phyloP scores from a whole-genome alignment of 2,888 invertebrate species.

The Chorisops tibialis region DNA sequence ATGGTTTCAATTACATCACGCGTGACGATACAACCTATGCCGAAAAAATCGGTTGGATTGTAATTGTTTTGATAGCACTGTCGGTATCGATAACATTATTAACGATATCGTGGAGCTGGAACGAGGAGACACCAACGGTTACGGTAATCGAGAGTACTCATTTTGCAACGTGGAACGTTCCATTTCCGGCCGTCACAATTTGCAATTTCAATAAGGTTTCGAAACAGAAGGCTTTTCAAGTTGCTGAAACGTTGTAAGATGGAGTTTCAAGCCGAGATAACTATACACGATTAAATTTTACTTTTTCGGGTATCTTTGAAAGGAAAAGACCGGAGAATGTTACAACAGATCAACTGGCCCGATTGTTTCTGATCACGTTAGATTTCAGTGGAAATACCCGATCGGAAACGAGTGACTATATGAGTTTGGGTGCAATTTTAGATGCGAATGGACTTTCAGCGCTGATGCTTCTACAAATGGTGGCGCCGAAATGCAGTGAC shows the following conservation, averaged over 20 bases:
- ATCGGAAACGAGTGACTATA: constrained; percentile 30
- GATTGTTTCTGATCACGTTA: constrained; percentile 37
- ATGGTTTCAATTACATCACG: constrained; percentile 68
- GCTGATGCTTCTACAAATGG: constrained; percentile 35
- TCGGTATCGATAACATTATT: constrained; percentile 58
- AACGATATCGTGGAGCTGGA: constrained; percentile 59
- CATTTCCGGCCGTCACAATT: constrained; percentile 59
- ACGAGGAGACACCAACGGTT: constrained; percentile 59
- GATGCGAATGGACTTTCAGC: constrained; percentile 38
- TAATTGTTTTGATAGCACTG: constrained; percentile 57
- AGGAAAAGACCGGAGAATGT: constrained; percentile 47
- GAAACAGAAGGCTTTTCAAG: constrained; percentile 43
- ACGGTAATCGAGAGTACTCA: constrained; percentile 59
- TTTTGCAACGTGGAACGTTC: constrained; percentile 58
- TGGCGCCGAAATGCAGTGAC: constrained; percentile 56
- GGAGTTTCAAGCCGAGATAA: too few relatives aligned
- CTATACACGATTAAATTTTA: too few relatives aligned
- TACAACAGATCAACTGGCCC: constrained; percentile 23
- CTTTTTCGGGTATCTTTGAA: constrained; percentile 50
- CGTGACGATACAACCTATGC: constrained; percentile 56
- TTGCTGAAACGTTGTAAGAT: constrained; percentile 53
- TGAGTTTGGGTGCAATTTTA: constrained; percentile 35
- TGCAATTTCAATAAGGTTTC: constrained; percentile 59
- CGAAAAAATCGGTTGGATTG: constrained; percentile 60
- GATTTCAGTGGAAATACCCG: constrained; percentile 34